Conservation (phyloP, 2,113 vertebrate species). For the Antennarius striatus region DNA sequence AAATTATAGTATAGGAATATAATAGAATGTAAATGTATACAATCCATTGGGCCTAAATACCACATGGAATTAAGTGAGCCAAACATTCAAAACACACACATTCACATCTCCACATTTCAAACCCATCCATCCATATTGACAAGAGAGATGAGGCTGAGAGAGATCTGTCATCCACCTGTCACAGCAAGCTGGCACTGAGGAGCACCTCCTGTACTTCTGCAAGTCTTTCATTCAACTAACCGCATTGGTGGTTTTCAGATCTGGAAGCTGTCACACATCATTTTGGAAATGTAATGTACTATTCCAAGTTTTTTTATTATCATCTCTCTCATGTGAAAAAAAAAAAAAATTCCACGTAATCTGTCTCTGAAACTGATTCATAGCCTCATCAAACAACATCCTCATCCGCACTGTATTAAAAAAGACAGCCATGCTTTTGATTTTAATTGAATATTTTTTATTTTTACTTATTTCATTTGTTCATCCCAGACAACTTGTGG, state of each 20-base stretch:
- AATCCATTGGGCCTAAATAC: not conserved
- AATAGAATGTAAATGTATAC: no score
- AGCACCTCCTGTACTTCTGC: conserved; percentile 26
- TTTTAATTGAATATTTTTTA: no score
- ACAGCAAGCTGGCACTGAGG: conserved; percentile 42
- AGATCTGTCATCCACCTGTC: conserved; percentile 64
- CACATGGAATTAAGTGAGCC: no score
- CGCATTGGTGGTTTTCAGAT: conserved; percentile 16
- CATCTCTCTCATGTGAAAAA: not conserved
- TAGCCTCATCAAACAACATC: not conserved
- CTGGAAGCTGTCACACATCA: conserved; percentile 20
- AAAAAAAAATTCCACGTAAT: conserved; percentile 10
- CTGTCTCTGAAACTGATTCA: conserved; percentile 19
- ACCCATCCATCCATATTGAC: conserved; percentile 57
- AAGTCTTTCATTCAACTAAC: conserved; percentile 31
- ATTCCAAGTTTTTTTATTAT: conserved; percentile 5
- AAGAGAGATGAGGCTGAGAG: conserved; percentile 41
- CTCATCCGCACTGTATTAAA: not conserved
- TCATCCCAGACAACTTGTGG: not conserved
- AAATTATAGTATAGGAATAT: no score
- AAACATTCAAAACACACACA: no score
- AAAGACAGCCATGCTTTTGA: not conserved
- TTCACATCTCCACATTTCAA: conserved; percentile 7
- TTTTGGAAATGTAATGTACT: conserved; percentile 15
- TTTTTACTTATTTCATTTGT: no score